Evolutionary conservation across 2,113 vertebrate genomes (phyloP), one percentile per base, ranked within the genome.

Genomic region (Riparia riparia): DNA sequence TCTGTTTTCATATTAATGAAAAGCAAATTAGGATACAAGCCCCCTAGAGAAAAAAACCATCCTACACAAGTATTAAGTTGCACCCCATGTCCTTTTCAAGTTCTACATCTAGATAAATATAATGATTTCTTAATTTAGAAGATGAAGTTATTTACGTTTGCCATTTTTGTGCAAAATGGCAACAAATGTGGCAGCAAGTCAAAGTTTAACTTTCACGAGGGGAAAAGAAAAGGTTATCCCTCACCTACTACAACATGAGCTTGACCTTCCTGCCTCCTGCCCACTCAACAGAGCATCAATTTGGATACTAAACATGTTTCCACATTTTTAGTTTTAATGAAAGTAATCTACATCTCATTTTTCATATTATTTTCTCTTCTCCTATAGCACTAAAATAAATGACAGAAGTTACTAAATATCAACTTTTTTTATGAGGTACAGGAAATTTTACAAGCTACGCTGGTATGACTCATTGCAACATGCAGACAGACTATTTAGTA

Each of bases 401-500:
- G 7, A 22, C 28, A 86, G 54, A 45, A 45, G 17, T 49, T 58
- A 90, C 32, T 86, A 74, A 54, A 68, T 3, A 42, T 7, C 17
- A 73, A 89, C 5, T 31, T 9, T 7, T 66, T 76, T 63, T 19
- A 66, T 3, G 4, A 86, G 32, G 81, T 39, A 73, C 5, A 17
- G 68, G 86, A 89, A 94, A 60, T 66, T 89, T 86, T 74, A 71
- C 76, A 70, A 89, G 90, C 65, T 81, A 78, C n/a, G 54, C 47
- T 90, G 70, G 53, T 66, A 93, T 91, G 83, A 85, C 29, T 85
- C 39, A 92, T 87, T 94, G 82, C 90, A 90, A 85, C 77, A 96
- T n/a, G 63, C 50, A 85, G 86, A 47, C 88, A 81, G 76, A 21
- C 44, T 60, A 26, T 84, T 91, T 88, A 92, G 82, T 77, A 95